These are phyloP conservation scores for Dicranocentrus wangi DNA, from an alignment of 2,888 invertebrate species.

Conservation along the genomic window DNA sequence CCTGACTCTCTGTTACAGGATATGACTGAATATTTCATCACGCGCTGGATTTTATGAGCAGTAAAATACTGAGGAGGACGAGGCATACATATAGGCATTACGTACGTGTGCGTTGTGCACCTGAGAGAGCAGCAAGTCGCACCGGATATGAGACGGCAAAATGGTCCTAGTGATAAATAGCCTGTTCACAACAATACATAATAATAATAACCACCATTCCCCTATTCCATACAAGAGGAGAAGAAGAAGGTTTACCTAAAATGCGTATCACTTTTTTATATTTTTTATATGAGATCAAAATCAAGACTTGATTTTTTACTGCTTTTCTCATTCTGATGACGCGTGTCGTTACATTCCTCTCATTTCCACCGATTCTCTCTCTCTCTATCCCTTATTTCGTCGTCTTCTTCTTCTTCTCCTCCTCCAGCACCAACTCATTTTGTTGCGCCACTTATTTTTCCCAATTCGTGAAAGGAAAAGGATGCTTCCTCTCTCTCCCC, in stretches of 20 bases:
- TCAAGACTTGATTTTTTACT: slow-evolving; percentile 22
- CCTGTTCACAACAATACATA: slow-evolving; percentile 4
- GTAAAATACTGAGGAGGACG: no score
- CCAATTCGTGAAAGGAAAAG: neutral
- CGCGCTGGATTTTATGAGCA: slow-evolving; percentile 23
- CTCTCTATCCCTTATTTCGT: slow-evolving; percentile 18
- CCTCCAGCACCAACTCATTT: no score
- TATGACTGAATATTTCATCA: slow-evolving; percentile 25
- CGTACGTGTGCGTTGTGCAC: slow-evolving; percentile 13
- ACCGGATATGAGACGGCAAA: slow-evolving; percentile 52
- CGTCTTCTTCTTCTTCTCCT: no score
- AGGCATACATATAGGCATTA: neutral
- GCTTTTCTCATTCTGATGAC: neutral
- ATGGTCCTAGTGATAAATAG: slow-evolving; percentile 35
- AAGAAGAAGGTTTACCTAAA: no score
- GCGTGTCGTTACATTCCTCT: neutral
- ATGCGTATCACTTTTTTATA: no score
- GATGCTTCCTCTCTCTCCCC: neutral
- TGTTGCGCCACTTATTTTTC: no score
- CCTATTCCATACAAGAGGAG: no score
- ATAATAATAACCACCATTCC: no score
- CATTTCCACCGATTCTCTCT: neutral
- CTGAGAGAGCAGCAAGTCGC: slow-evolving; percentile 29
- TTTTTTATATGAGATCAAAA: slow-evolving; percentile 10
- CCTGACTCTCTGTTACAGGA: slow-evolving; percentile 54